Percentiles rank a stretch among this genome's conserved stretches.
Evolutionary conservation across 2,888 invertebrate species (phyloP).

Genomic region (Cerastis rubricosa): DNA sequence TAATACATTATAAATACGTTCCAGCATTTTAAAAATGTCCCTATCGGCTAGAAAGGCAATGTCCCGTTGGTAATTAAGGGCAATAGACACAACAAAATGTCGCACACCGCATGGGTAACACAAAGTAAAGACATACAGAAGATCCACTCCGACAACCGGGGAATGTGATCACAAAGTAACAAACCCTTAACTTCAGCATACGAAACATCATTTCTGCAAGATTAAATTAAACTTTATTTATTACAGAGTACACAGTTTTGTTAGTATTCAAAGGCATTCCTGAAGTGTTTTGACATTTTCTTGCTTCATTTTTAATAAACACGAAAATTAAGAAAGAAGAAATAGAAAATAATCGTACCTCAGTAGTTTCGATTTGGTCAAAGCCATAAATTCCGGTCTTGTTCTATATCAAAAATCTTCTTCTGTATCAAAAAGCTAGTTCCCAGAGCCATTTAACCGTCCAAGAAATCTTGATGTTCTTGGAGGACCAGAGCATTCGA

Average conservation of each 20-base stretch:
- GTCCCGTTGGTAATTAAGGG: slow-evolving; percentile 62
- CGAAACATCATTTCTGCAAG: background rate
- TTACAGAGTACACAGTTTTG: no score
- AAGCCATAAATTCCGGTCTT: background rate
- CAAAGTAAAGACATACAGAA: slow-evolving; percentile 23
- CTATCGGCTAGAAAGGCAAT: slow-evolving; percentile 51
- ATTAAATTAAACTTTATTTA: no score
- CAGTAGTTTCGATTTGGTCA: background rate
- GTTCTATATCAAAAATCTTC: background rate
- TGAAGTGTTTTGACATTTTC: background rate
- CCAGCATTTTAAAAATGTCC: slow-evolving; percentile 40
- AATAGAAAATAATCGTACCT: background rate
- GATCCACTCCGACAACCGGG: background rate
- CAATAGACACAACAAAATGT: slow-evolving; percentile 65
- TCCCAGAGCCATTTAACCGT: background rate
- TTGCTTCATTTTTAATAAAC: background rate
- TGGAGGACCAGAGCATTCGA: background rate
- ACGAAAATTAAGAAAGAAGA: background rate
- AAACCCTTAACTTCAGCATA: background rate
- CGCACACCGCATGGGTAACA: slow-evolving; percentile 17
- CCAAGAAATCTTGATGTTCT: background rate
- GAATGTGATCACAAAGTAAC: background rate
- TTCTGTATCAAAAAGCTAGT: background rate
- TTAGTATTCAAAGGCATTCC: background rate
- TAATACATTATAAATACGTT: slow-evolving; percentile 35